These are phyloP conservation scores for Xestoiulus laeticollis DNA, from an alignment of 2,888 invertebrate genomes.

Conservation along the genomic window DNA sequence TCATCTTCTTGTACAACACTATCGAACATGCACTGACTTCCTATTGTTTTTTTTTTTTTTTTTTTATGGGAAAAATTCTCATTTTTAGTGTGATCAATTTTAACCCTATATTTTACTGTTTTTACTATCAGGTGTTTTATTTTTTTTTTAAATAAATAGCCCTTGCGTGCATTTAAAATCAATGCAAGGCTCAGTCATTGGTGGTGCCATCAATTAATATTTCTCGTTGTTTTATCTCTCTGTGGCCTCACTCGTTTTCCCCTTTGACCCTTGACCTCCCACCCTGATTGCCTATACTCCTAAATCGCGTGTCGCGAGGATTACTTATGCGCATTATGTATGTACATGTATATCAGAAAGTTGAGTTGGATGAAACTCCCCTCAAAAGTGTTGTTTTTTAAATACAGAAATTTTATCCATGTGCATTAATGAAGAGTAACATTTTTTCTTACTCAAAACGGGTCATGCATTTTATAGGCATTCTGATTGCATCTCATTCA, in stretches of 20 bases:
- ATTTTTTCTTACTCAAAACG: not conserved
- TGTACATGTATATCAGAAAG: not conserved
- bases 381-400: not conserved
- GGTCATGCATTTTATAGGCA: constrained; percentile 12
- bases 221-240: not conserved
- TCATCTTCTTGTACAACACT: not conserved
- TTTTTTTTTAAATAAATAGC: not conserved
- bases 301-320: not conserved
- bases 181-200: not conserved
- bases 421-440: not conserved
- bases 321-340: not conserved
- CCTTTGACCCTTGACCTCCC: not conserved
- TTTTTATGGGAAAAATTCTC: not conserved
- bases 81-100: not conserved
- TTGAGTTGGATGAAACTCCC: constrained; percentile 8
- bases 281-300: not conserved
- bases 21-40: not conserved
- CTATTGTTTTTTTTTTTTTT: no score
- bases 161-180: not conserved
- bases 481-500: not conserved
- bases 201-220: not conserved
- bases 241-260: not conserved
- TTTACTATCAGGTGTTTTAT: constrained; percentile 4
- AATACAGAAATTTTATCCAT: not conserved
- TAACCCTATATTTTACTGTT: not conserved